phyloP scores from a whole-genome alignment of 2,888 invertebrate genomes.

The Mongoloraphidia duomilia region DNA sequence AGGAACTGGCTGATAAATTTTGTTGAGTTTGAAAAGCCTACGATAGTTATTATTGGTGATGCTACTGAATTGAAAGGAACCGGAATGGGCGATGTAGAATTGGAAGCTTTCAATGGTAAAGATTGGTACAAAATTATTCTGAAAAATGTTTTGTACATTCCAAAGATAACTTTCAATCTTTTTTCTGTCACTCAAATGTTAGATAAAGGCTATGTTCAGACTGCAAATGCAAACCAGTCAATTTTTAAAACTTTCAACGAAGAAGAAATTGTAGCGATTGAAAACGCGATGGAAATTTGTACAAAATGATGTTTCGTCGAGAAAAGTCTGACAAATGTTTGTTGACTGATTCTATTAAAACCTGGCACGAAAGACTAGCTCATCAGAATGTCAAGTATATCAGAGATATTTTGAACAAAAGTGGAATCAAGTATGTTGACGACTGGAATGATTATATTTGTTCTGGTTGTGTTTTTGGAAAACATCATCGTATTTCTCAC shows the following conservation, averaged over 20 bases:
- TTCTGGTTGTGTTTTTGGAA: conserved; percentile 16
- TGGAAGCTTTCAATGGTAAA: conserved; percentile 17
- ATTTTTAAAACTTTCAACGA: conserved; percentile 10
- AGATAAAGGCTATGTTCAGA: conserved; percentile 15
- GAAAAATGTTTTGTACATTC: conserved; percentile 4
- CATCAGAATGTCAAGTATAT: conserved; percentile 18
- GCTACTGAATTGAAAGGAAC: conserved; percentile 16
- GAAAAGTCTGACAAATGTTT: conserved; percentile 5
- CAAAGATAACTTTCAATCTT: conserved; percentile 11
- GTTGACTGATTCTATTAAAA: conserved; percentile 12
- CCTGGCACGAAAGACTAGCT: conserved; percentile 19
- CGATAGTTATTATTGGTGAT: conserved; percentile 13
- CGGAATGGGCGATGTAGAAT: conserved; percentile 15
- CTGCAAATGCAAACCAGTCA: conserved; percentile 12
- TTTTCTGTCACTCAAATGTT: conserved; percentile 14
- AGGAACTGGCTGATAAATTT: conserved; percentile 5
- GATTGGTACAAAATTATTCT: conserved; percentile 11
- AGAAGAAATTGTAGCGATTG: conserved; percentile 7
- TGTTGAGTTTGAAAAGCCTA: conserved; percentile 9
- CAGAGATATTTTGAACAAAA: conserved; percentile 11
- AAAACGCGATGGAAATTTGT: conserved; percentile 12
- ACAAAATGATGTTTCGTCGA: conserved; percentile 15
- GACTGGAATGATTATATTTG: conserved; percentile 17
- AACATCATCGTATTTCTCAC: conserved; percentile 17
- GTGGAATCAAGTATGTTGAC: conserved; percentile 13